A percentile compares a stretch with the other conserved stretches of the same genome.
These are phyloP conservation scores for Tympanoctomys barrerae DNA, from an alignment of 2,797 vertebrate genomes.

Conservation along the genomic window DNA sequence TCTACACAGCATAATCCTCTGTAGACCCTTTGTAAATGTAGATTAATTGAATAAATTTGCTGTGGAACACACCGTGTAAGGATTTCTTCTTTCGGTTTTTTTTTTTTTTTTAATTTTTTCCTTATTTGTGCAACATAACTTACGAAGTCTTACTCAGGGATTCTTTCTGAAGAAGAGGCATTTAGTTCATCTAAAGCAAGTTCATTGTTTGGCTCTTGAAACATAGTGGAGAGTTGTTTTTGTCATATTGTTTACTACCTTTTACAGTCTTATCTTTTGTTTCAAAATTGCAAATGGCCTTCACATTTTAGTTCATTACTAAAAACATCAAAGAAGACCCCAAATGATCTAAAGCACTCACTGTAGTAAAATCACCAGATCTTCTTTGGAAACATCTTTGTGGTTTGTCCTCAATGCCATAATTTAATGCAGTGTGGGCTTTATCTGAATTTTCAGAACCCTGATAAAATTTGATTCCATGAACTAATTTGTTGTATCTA, in stretches of 20 bases:
- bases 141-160: constrained; percentile 7
- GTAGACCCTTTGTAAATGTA: neutral
- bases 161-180: constrained; percentile 15
- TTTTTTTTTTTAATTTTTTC: neutral
- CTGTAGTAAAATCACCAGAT: neutral
- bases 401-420: neutral
- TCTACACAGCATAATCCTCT: neutral
- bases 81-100: neutral
- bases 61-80: neutral
- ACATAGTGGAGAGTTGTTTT: neutral
- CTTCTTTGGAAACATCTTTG: neutral
- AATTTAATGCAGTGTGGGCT: neutral
- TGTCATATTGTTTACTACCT: neutral
- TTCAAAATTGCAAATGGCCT: constrained; percentile 17
- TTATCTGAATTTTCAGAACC: constrained; percentile 42
- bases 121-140: neutral
- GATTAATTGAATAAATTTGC: constrained; percentile 33
- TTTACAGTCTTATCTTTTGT: constrained; percentile 28
- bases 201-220: constrained; percentile 33
- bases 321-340: neutral
- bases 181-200: neutral
- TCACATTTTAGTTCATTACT: constrained; percentile 41
- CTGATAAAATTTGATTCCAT: constrained; percentile 31
- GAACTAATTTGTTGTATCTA: neutral
- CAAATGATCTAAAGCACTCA: neutral